Conservation (phyloP, 2,797 vertebrate genomes). For the Numenius phaeopus region DNA sequence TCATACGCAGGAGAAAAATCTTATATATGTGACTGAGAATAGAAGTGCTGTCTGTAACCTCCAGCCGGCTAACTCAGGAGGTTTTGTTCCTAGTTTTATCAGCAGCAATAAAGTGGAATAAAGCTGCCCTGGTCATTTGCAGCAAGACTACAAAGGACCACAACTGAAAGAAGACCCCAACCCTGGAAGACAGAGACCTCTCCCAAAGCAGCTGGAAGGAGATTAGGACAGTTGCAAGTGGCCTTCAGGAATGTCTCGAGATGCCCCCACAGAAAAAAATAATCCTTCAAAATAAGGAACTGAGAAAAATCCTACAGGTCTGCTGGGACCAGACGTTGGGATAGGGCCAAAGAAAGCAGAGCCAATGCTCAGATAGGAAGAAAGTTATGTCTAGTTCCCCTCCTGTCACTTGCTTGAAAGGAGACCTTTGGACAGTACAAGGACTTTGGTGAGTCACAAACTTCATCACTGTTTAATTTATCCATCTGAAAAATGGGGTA, state of each 20-base stretch:
- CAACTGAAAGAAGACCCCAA: not conserved
- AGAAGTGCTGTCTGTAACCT: not conserved
- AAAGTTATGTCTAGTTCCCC: not conserved
- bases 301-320: not conserved
- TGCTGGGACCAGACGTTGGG: not conserved
- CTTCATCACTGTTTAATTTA: conserved; percentile 35
- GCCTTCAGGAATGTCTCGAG: not conserved
- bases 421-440: not conserved
- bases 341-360: not conserved
- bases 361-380: not conserved
- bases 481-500: not conserved
- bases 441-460: not conserved
- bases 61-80: not conserved
- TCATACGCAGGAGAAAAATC: not conserved
- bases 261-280: not conserved
- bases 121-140: not conserved
- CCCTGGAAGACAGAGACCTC: not conserved
- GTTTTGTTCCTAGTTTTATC: not conserved
- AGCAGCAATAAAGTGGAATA: not conserved
- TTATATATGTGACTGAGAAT: not conserved
- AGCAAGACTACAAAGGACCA: not conserved
- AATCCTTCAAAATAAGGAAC: not conserved
- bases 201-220: not conserved
- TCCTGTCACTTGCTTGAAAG: not conserved
- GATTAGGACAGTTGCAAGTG: not conserved